Evolutionary conservation across 2,888 invertebrate genomes (phyloP).

Genomic region (Nemoura dubitans): DNA sequence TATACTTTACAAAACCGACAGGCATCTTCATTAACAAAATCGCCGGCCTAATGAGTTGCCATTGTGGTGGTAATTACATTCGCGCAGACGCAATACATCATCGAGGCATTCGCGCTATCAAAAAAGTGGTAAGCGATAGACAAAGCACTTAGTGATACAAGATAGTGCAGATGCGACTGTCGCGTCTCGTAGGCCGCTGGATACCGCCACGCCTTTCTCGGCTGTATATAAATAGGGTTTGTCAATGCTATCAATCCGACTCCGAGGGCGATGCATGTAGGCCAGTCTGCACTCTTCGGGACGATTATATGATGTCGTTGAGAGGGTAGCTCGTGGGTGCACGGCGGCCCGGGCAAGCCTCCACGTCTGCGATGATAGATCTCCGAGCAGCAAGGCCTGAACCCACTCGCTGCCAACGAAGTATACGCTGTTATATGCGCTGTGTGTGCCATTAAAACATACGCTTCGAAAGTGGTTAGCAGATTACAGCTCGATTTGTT

Average conservation of each 20-base stretch:
- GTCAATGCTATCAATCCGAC: constrained; percentile 32
- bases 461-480: neutral
- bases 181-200: too few relatives aligned
- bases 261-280: too few relatives aligned
- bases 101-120: neutral
- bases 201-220: constrained; percentile 15
- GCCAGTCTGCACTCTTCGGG: too few relatives aligned
- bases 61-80: constrained; percentile 13
- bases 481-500: neutral
- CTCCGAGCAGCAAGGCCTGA: neutral
- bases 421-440: too few relatives aligned
- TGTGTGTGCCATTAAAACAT: neutral
- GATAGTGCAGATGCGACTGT: constrained; percentile 20
- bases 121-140: neutral
- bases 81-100: neutral
- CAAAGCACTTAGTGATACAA: constrained; percentile 40
- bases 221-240: constrained; percentile 26
- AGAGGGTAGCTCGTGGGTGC: constrained; percentile 29
- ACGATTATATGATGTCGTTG: constrained; percentile 13
- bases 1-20: neutral
- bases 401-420: neutral
- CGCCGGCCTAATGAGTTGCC: neutral
- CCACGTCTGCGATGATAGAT: neutral
- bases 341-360: neutral
- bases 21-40: neutral